These are phyloP conservation scores for Penaeus indicus DNA, from an alignment of 1,140 invertebrate genomes.

Conservation along the genomic window DNA sequence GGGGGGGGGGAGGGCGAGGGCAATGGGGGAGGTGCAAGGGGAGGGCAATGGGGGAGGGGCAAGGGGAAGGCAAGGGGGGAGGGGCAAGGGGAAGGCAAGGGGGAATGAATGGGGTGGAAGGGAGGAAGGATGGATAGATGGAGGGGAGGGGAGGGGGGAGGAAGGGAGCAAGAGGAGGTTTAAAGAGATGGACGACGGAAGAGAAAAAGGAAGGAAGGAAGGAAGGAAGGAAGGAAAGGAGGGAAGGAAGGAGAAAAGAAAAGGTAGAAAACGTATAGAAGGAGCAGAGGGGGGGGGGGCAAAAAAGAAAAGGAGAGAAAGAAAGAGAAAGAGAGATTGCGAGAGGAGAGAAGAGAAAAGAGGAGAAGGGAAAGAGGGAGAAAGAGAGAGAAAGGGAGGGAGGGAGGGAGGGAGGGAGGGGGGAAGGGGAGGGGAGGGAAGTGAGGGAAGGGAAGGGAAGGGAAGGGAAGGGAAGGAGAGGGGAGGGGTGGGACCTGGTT, in stretches of 20 bases:
- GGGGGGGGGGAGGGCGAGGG: neutral
- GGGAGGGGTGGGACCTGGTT: too few species aligned
- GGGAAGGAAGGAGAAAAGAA: neutral
- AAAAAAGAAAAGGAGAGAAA: neutral
- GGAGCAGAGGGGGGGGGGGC: neutral
- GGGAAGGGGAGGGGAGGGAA: neutral
- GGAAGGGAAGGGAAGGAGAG: neutral
- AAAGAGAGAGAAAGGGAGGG: neutral
- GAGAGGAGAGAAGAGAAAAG: constrained; percentile 25
- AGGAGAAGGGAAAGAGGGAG: neutral
- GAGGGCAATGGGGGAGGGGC: too few species aligned
- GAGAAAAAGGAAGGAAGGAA: neutral
- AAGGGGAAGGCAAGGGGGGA: neutral
- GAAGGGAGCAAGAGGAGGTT: constrained; percentile 10
- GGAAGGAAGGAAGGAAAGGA: neutral
- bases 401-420: neutral
- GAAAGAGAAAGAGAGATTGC: constrained; percentile 10
- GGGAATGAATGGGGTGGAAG: neutral
- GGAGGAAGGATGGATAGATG: neutral
- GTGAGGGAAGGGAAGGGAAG: neutral
- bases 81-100: neutral
- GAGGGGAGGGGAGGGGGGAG: constrained; percentile 1
- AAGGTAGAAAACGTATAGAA: neutral
- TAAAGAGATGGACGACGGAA: neutral
- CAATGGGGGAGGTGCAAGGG: neutral